Base-by-base conservation (phyloP, 1,140 invertebrate genomes). In the Laupala kohalensis region DNA sequence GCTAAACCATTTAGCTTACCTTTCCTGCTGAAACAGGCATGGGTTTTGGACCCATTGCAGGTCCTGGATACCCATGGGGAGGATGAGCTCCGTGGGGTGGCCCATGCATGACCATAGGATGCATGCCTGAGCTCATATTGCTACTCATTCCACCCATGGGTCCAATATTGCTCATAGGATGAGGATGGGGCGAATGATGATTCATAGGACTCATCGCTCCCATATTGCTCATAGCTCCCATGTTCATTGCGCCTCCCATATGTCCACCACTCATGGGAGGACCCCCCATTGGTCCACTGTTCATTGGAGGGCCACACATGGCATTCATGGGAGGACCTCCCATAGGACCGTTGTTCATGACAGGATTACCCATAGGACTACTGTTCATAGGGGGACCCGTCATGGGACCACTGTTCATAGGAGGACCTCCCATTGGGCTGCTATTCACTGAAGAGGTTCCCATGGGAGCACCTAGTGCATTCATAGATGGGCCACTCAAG, bases 11-110 rank as follows among this genome's bases (percentile, higher is more conserved):
- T 6, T 6, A 63, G 72, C 77, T 76, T 80, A 95, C 91, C 85
- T 94, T 95, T 53, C 92, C 92, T 64, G 92, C 91, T 80, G 91
- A 92, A 67, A 95, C 92, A 76, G 92, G 90, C 91, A 95, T 93
- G 26, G 92, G 90, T 76, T 88, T 88, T 12, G 86, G 67, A 15
- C 72, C 72, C 37, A 68, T 72, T 25, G 64, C 69, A 69, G 77
- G 66, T 71, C 78, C 74, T 75, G 77, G 71, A 69, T 76, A 76
- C 37, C 76, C 75, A 73, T 78, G 75, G 66, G 76, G 71, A 25
- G 72, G 70, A 79, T 80, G 80, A 62, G 82, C 79, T 62, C 76
- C 75, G 73, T 78, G 75, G 66, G 76, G 71, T 24, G 72, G 70
- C 69, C 82, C 80, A 75, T 83, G 80, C 73, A 82, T 81, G 64